These are phyloP conservation scores for Taphrorychus bicolor DNA, from an alignment of 2,888 invertebrate species.

Conservation along the genomic window DNA sequence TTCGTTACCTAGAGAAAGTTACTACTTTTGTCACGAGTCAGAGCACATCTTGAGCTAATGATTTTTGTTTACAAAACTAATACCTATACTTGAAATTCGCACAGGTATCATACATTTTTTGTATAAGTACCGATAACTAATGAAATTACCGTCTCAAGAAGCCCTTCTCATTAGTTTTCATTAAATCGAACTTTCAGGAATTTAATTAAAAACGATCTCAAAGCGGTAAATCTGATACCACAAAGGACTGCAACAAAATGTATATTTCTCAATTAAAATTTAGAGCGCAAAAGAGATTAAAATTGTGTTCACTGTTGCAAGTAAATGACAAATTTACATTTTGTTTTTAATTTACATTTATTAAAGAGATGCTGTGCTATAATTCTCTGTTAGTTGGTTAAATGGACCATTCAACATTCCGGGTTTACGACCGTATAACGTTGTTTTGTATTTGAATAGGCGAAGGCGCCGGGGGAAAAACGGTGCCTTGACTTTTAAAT, in stretches of 20 bases:
- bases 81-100: no score
- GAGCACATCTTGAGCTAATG: neutral
- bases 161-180: neutral
- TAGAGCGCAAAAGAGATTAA: neutral
- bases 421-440: neutral
- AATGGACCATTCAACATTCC: neutral
- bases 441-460: neutral
- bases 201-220: neutral
- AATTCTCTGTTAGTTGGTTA: neutral
- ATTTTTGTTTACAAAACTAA: neutral
- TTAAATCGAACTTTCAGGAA: neutral
- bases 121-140: no score
- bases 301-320: constrained; percentile 9
- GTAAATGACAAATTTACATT: constrained; percentile 5
- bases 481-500: neutral
- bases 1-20: no score
- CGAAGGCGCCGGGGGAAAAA: neutral
- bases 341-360: constrained; percentile 7
- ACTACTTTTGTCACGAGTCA: neutral
- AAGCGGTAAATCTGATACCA: neutral
- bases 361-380: neutral
- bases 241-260: neutral
- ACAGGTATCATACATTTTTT: no score
- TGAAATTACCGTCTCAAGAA: neutral
- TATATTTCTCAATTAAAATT: constrained; percentile 2